Conservation (phyloP, 2,113 vertebrate genomes). For the Ptilorrhoa leucosticta region DNA sequence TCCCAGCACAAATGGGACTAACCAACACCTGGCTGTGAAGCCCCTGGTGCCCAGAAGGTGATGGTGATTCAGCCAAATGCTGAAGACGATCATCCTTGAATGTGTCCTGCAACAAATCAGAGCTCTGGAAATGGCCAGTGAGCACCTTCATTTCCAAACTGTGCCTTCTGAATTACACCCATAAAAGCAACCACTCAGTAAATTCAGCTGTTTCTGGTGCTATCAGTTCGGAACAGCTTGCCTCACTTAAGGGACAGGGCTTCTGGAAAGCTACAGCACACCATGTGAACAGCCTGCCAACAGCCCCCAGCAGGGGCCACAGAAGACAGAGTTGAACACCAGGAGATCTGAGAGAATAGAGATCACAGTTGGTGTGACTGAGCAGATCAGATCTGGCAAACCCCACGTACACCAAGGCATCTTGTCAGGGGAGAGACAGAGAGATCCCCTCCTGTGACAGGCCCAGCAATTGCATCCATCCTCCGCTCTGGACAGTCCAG, state of each 20-base stretch:
- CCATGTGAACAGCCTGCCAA: neutral
- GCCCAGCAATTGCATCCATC: neutral
- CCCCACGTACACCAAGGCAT: accelerated
- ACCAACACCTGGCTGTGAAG: neutral
- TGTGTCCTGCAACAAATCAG: neutral
- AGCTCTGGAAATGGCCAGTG: neutral
- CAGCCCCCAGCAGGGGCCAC: accelerated
- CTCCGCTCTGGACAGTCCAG: neutral
- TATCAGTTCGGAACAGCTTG: neutral
- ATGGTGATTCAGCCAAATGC: neutral
- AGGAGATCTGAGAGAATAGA: neutral
- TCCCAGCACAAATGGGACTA: neutral
- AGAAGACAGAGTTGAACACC: neutral
- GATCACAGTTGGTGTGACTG: neutral
- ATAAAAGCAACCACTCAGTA: neutral
- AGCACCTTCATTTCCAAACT: neutral
- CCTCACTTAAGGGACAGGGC: neutral
- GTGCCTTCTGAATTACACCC: neutral
- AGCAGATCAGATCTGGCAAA: neutral
- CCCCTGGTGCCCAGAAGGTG: neutral
- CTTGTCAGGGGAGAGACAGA: neutral
- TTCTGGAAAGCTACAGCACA: neutral
- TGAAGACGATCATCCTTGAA: neutral
- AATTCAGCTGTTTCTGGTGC: neutral
- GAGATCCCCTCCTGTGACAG: accelerated